Base-by-base conservation (phyloP, 2,797 vertebrate genomes). In the Liparis tanakae region DNA sequence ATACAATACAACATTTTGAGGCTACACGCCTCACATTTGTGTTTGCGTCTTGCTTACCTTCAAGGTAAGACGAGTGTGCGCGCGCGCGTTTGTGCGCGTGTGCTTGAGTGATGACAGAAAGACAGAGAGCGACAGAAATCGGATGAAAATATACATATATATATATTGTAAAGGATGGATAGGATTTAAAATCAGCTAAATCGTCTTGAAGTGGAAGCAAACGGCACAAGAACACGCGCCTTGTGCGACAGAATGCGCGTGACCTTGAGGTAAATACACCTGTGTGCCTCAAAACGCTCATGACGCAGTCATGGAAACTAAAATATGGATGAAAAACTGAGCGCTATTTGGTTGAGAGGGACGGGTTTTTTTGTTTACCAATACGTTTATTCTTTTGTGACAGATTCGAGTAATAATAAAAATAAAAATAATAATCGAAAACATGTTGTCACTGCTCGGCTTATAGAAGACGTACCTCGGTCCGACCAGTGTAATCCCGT, bases 41-140 rank as follows among this genome's bases (percentile, higher is more conserved):
- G 39, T 68, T 66, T 62, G 34, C 54, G 64, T 58, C 55, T 63
- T 67, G 36, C 10, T 79, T 39, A 63, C 55, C 41, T 76, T 58
- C 9, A 61, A 33, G 22, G 46, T 51, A 13, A 57, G n/a, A 1
- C 5, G 2, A 5, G 37, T 30, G 33, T 33, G 33, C 33, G 58
- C 5, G 51, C 0, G 7, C 7, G 10, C 9, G 25, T 1, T 8
- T 46, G 20, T 53, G 50, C 6, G 50, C 20, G 20, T 51, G 50
- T 6, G n/a, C 10, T 20, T 18, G 54, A 22, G 61, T 55, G 14
- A 18, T 10, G 36, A 17, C 33, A 5, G 25, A 10, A 46, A 22
- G 10, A 18, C 0, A 10, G 48, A 56, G 5, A 54, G 7, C 50
- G 15, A 34, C 0, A 33, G 9, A 50, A 48, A 70, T 7, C 12